phyloP scores from a whole-genome alignment of 2,888 invertebrate genomes.

The Melinopterus prodromus region DNA sequence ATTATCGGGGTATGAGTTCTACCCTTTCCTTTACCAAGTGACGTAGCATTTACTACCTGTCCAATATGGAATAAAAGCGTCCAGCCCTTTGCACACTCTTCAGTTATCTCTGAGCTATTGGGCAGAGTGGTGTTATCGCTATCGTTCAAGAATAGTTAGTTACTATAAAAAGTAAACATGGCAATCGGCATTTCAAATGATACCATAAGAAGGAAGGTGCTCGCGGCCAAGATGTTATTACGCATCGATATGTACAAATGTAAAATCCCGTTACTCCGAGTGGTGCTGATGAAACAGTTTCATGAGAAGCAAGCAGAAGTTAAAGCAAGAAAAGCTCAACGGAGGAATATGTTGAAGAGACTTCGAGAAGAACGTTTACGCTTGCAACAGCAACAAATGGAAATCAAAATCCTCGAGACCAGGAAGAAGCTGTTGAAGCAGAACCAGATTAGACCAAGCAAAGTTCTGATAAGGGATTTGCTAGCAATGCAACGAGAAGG shows the following conservation, averaged over 20 bases:
- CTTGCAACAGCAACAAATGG: not conserved
- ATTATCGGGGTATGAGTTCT: too few species aligned
- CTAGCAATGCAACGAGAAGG: not conserved
- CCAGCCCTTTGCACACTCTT: too few species aligned
- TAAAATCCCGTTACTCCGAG: not conserved
- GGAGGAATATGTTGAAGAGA: not conserved
- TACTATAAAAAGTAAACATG: not conserved
- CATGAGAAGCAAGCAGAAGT: not conserved
- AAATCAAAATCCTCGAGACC: not conserved
- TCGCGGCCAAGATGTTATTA: not conserved
- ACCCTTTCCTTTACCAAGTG: too few species aligned
- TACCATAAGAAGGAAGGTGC: not conserved
- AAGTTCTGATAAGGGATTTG: not conserved
- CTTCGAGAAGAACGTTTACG: not conserved
- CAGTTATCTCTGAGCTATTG: too few species aligned
- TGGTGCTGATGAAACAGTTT: not conserved
- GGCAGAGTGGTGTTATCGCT: too few species aligned
- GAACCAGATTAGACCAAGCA: not conserved
- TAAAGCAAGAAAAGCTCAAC: not conserved
- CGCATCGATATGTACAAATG: not conserved
- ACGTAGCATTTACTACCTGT: too few species aligned
- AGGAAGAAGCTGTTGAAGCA: not conserved
- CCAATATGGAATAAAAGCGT: too few species aligned
- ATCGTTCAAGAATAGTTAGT: too few species aligned
- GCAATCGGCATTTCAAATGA: not conserved